A percentile compares a stretch with the other conserved stretches of the same genome.
Evolutionary conservation across 2,113 vertebrate genomes (phyloP).

Genomic region (Corynorhinus townsendii): DNA sequence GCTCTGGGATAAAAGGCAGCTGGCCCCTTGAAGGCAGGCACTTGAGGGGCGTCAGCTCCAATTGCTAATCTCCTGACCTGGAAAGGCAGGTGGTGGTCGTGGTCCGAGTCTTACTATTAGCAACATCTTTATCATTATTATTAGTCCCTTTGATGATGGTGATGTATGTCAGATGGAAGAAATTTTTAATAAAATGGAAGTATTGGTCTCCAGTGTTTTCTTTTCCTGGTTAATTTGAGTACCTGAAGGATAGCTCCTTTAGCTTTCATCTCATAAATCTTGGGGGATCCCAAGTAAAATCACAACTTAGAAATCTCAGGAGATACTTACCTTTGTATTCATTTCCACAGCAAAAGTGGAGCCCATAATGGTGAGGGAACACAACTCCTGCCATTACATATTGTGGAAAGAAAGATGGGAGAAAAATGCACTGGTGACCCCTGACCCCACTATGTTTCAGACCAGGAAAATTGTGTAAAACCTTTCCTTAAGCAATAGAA

Average conservation of each 20-base stretch:
- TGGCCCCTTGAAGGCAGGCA: neutral
- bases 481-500: neutral
- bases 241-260: neutral
- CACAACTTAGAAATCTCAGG: neutral
- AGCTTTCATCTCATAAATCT: neutral
- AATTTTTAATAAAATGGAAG: neutral
- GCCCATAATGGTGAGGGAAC: neutral
- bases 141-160: neutral
- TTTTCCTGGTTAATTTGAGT: neutral
- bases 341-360: neutral
- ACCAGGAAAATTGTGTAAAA: neutral
- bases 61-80: neutral
- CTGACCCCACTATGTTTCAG: neutral
- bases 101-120: neutral
- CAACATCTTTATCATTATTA: neutral
- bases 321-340: neutral
- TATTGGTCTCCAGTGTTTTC: neutral
- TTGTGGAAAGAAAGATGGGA: neutral
- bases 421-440: neutral
- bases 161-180: neutral
- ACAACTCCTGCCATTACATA: neutral
- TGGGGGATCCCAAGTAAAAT: neutral
- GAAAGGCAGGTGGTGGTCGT: neutral
- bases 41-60: neutral
- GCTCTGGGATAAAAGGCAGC: neutral